Percentiles rank a stretch among this genome's conserved stretches.
Conservation (phyloP, 2,113 vertebrate genomes). For the Uria aalge region DNA sequence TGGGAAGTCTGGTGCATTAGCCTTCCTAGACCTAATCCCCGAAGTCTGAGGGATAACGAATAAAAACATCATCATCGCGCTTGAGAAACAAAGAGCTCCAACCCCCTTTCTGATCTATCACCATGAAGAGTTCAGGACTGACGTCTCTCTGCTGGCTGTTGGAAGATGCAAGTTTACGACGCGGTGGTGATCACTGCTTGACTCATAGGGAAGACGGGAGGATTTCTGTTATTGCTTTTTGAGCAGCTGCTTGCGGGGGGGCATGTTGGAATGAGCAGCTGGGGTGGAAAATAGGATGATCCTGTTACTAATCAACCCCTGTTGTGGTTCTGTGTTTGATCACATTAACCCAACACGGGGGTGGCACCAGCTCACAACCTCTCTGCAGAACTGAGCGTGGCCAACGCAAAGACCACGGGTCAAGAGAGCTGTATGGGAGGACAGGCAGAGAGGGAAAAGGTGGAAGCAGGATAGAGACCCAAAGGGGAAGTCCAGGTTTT, state of each 20-base stretch:
- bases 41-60: not conserved
- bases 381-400: not conserved
- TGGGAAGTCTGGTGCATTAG: not conserved
- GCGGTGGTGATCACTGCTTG: not conserved
- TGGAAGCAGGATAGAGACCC: not conserved
- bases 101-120: not conserved
- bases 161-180: not conserved
- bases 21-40: not conserved
- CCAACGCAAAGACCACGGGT: not conserved
- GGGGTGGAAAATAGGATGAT: not conserved
- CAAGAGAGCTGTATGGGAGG: not conserved
- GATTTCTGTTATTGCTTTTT: not conserved
- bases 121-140: not conserved
- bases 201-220: not conserved
- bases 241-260: not conserved
- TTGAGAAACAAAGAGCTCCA: not conserved
- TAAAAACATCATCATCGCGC: not conserved
- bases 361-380: not conserved
- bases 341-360: not conserved
- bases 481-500: not conserved
- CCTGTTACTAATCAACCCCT: too few species aligned
- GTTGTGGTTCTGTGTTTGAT: not conserved
- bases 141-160: not conserved
- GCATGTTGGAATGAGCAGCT: not conserved
- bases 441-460: not conserved